A percentile compares a stretch with the other conserved stretches of the same genome.
Conservation (phyloP, 2,888 invertebrate species). For the Andrena hattorfiana region DNA sequence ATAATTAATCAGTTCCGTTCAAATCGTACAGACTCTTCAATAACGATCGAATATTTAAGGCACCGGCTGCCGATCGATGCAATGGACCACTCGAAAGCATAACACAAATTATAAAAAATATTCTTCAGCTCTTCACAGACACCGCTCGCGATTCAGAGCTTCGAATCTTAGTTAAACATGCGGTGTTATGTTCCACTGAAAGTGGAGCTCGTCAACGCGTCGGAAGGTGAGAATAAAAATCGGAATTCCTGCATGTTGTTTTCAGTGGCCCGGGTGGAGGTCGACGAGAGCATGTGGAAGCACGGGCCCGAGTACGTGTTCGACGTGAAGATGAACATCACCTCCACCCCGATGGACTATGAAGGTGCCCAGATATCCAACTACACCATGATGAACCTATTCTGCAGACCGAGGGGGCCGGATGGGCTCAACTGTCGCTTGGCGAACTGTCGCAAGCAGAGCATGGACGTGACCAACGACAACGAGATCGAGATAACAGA, state of each 20-base stretch:
- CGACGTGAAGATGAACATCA: constrained; percentile 71
- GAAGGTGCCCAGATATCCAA: constrained; percentile 43
- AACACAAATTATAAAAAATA: too few relatives aligned
- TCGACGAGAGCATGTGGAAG: constrained; percentile 71
- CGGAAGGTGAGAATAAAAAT: too few relatives aligned
- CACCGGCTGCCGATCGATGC: too few relatives aligned
- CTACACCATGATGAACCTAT: constrained; percentile 45
- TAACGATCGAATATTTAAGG: too few relatives aligned
- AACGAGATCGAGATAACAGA: constrained; percentile 27
- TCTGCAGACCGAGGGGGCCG: constrained; percentile 56
- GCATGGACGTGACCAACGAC: constrained; percentile 62
- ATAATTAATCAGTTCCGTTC: constrained; percentile 18
- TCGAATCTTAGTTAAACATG: too few relatives aligned
- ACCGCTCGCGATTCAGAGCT: too few relatives aligned
- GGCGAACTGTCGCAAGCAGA: constrained; percentile 53
- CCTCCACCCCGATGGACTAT: constrained; percentile 68
- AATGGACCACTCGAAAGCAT: too few relatives aligned
- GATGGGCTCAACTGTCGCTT: constrained; percentile 57
- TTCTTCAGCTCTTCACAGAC: too few relatives aligned
- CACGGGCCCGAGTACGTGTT: constrained; percentile 75
- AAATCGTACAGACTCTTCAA: background rate
- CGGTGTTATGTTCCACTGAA: too few relatives aligned
- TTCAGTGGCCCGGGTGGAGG: constrained; percentile 57
- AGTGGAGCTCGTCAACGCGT: too few relatives aligned
- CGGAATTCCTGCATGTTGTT: background rate